Evolutionary conservation across 2,888 invertebrate genomes (phyloP).

Genomic region (Eurytoma californica): DNA sequence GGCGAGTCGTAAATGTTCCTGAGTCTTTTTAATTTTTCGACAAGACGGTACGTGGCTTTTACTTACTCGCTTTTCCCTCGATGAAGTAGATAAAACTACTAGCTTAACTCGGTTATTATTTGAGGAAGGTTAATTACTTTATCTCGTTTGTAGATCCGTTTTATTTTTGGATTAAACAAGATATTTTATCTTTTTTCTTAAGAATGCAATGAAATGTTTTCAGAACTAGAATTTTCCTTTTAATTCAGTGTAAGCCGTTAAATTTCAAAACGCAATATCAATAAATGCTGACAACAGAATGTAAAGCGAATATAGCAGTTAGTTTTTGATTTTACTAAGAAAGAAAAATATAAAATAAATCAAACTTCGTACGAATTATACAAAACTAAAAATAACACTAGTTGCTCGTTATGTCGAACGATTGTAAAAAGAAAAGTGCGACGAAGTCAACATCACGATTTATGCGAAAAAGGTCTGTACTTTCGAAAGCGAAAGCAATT

Average conservation of each 20-base stretch:
- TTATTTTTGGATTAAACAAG: too few species aligned
- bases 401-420: slow-evolving; percentile 32
- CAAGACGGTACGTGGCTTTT: too few species aligned
- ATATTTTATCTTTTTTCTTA: too few species aligned
- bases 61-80: too few species aligned
- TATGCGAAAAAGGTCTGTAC: slow-evolving; percentile 19
- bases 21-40: too few species aligned
- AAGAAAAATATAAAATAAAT: slow-evolving; percentile 35
- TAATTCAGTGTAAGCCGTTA: slow-evolving; percentile 8
- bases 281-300: not conserved
- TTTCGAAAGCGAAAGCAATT: slow-evolving; percentile 13
- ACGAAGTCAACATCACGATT: slow-evolving; percentile 35
- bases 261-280: slow-evolving; percentile 21
- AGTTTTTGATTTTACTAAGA: slow-evolving; percentile 29
- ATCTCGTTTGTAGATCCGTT: too few species aligned
- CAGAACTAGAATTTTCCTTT: too few species aligned
- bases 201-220: too few species aligned
- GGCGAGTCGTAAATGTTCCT: not conserved
- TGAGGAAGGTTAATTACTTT: too few species aligned
- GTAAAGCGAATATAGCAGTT: slow-evolving; percentile 5
- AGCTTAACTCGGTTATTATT: too few species aligned
- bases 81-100: too few species aligned
- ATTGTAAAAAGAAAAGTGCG: slow-evolving; percentile 15
- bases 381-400: slow-evolving; percentile 26
- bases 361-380: slow-evolving; percentile 48